Percentiles rank a stretch among this genome's conserved stretches.
phyloP scores from a whole-genome alignment of 2,113 vertebrate genomes.

The Notarius quadriscutis region DNA sequence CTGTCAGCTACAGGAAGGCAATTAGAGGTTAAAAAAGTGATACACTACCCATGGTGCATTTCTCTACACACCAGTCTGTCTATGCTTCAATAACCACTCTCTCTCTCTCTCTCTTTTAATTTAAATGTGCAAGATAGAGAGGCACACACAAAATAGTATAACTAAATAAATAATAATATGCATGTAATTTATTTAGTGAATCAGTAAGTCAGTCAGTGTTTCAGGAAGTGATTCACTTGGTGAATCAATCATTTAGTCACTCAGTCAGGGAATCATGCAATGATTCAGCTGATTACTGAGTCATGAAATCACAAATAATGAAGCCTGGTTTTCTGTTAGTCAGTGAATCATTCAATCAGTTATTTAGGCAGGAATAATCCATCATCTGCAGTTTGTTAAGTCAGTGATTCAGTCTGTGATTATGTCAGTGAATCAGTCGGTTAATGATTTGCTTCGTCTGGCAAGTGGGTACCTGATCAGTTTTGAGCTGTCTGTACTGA shows the following conservation, averaged over 20 bases:
- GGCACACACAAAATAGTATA: not conserved
- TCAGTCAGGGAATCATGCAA: not conserved
- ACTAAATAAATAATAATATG: not conserved
- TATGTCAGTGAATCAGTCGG: not conserved
- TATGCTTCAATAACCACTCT: slow-evolving; percentile 13
- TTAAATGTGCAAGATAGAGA: not conserved
- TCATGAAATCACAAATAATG: not conserved
- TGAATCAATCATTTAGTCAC: not conserved
- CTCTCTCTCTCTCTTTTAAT: not conserved
- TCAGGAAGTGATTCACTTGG: not conserved
- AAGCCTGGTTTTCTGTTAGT: not conserved
- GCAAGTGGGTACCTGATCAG: too few species aligned
- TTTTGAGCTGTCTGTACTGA: too few species aligned
- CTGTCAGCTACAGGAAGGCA: slow-evolving; percentile 26
- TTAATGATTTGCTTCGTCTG: not conserved
- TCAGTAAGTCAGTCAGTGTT: not conserved
- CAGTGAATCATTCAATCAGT: not conserved
- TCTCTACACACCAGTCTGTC: slow-evolving; percentile 4
- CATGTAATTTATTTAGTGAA: not conserved
- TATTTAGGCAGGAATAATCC: not conserved
- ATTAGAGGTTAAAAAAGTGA: slow-evolving; percentile 52
- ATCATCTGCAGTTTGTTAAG: not conserved
- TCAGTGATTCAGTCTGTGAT: not conserved
- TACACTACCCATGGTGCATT: slow-evolving; percentile 30
- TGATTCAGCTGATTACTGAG: not conserved